These are phyloP conservation scores for Leptobrachium leishanense DNA, from an alignment of 2,113 vertebrate genomes.

Conservation along the genomic window DNA sequence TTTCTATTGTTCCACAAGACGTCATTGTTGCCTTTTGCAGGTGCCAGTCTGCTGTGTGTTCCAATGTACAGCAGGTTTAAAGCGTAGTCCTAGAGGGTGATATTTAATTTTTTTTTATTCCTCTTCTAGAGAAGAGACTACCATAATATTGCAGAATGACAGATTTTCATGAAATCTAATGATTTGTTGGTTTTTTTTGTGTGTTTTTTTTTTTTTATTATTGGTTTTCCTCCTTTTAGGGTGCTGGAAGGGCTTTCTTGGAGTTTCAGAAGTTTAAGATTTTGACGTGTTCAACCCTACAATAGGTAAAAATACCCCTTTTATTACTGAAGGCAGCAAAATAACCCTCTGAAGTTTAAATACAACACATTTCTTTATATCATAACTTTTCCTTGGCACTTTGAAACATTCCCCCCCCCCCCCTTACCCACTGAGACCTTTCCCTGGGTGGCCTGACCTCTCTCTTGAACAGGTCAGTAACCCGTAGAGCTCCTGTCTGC, in stretches of 20 bases:
- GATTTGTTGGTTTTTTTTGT: too few relatives aligned
- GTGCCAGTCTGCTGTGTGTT: too few relatives aligned
- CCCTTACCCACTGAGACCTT: background rate
- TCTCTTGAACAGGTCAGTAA: slow-evolving; percentile 40
- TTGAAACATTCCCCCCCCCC: background rate
- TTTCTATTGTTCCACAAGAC: too few relatives aligned
- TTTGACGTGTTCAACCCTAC: background rate
- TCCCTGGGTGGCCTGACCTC: slow-evolving; percentile 47
- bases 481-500: slow-evolving; percentile 46
- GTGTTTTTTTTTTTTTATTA: too few relatives aligned
- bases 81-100: too few relatives aligned
- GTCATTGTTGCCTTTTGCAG: too few relatives aligned
- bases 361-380: background rate
- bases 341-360: background rate
- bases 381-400: background rate
- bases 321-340: too few relatives aligned
- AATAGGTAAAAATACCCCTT: background rate
- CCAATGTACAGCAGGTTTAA: too few relatives aligned
- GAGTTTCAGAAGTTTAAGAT: background rate
- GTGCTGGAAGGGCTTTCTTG: background rate
- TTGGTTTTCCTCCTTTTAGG: background rate
- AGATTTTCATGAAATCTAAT: too few relatives aligned
- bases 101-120: too few relatives aligned
- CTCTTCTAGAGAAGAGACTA: too few relatives aligned
- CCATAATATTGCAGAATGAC: too few relatives aligned